Base-by-base conservation (phyloP, 2,113 vertebrate species). In the Arenaria interpres region DNA sequence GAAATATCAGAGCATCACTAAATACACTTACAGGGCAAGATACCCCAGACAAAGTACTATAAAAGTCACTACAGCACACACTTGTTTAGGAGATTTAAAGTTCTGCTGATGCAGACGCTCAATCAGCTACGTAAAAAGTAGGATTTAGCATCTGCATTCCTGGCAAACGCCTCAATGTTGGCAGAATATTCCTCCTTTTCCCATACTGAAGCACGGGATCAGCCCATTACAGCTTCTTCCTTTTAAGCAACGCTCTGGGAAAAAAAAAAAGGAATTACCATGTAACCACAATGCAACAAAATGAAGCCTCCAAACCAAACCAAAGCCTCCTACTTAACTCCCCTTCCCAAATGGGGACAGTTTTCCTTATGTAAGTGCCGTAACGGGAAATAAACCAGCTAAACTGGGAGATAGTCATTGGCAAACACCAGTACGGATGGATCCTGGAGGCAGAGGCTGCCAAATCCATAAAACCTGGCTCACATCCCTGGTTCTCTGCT, bases 341-440 rank as follows among this genome's bases (percentile, higher is more conserved):
- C 27, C 73, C 45, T 86, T 89, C 80, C 76, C 6, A 0, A 83
- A 86, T 2, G 1, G 43, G 39, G 83, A 64, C 21, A 39, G 35
- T 57, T 84, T 86, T 73, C 66, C 39, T 79, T 79, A 50, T 1
- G 0, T 50, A 57, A 96, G 27, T 43, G 54, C 39, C 2, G 1
- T 19, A 73, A 62, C 3, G 6, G 48, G 87, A 7, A 50, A 51
- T 41, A 24, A 0, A 7, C 3, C 0, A 0, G 33, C 95, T 86
- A 57, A 56, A 50, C 57, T 73, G 75, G 86, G 91, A 90, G 78
- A 45, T 1, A 0, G 62, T 3, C 13, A 35, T 10, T 16, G 1
- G 51, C 54, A 66, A 86, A 77, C 0, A 0, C 22, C 2, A 0
- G 12, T 33, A 48, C 0, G 3, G 21, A 18, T 2, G 2, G 46